A percentile compares a stretch with the other conserved stretches of the same genome.
These are phyloP conservation scores for Lamprotornis superbus DNA, from an alignment of 2,113 vertebrate genomes.

Conservation along the genomic window DNA sequence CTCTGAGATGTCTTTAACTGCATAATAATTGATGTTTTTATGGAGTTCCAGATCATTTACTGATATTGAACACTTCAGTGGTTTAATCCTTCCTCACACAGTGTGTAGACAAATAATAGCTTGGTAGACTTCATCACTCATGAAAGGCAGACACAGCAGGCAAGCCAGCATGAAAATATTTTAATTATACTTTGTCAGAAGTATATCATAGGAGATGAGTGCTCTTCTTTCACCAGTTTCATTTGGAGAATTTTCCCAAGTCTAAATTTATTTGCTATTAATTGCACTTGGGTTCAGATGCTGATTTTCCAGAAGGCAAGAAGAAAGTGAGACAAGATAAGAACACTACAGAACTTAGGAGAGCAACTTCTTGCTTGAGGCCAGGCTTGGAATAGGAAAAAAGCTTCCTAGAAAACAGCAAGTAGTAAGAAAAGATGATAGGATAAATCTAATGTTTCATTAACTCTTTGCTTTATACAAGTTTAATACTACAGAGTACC, in stretches of 20 bases:
- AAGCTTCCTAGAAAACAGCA: not conserved
- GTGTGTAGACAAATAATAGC: conserved; percentile 11
- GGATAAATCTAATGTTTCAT: not conserved
- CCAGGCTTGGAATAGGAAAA: not conserved
- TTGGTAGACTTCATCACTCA: not conserved
- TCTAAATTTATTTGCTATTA: not conserved
- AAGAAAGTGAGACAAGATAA: not conserved
- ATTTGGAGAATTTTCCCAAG: not conserved
- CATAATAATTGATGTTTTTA: conserved; percentile 37
- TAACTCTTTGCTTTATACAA: not conserved
- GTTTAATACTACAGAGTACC: not conserved
- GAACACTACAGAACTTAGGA: not conserved
- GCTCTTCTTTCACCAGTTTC: not conserved
- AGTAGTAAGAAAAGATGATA: not conserved
- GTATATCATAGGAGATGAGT: not conserved
- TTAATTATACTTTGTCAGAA: conserved; percentile 49
- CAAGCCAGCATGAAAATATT: conserved; percentile 45
- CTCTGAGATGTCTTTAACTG: not conserved
- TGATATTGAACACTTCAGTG: conserved; percentile 6
- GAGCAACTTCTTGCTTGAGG: not conserved
- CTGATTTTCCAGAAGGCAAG: not conserved
- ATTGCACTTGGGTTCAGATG: not conserved
- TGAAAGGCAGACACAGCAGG: not conserved
- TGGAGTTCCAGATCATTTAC: conserved; percentile 34
- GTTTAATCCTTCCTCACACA: conserved; percentile 21